Conservation (phyloP, 2,888 invertebrate species). For the Diabrotica balteata region DNA sequence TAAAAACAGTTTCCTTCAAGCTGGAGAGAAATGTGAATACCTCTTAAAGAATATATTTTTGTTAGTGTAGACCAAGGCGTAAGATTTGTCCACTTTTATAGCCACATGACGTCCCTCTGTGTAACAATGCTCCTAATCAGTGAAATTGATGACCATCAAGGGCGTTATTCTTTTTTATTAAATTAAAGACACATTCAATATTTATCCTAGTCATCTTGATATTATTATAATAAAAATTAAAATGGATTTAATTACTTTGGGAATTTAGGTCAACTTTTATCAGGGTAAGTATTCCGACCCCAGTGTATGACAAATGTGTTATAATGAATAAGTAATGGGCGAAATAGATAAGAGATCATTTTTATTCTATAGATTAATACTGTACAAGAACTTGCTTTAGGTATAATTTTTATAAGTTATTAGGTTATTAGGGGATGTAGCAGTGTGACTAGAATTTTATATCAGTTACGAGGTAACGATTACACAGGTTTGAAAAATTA, state of each 20-base stretch:
- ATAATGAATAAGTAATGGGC: no score
- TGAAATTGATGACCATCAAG: constrained; percentile 45
- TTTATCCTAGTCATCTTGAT: constrained; percentile 6
- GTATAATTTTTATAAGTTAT: no score
- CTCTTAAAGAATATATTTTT: constrained; percentile 1
- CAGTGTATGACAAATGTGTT: no score
- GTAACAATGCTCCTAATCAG: constrained; percentile 48
- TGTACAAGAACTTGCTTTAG: no score
- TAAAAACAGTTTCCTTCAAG: not conserved
- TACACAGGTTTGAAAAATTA: no score
- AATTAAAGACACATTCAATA: constrained; percentile 22
- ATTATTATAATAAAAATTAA: not conserved
- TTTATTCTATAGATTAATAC: no score
- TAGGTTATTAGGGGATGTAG: no score
- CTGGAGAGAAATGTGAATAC: not conserved
- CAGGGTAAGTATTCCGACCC: not conserved
- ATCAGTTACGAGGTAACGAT: no score
- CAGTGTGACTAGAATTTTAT: no score
- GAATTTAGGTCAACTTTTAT: not conserved
- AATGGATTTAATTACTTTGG: not conserved
- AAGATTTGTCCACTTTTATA: constrained; percentile 15
- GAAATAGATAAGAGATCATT: no score
- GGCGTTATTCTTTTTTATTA: constrained; percentile 33
- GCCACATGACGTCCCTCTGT: constrained; percentile 37
- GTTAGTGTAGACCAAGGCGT: not conserved